Evolutionary conservation across 2,113 vertebrate genomes (phyloP).

Genomic region (Columba livia): DNA sequence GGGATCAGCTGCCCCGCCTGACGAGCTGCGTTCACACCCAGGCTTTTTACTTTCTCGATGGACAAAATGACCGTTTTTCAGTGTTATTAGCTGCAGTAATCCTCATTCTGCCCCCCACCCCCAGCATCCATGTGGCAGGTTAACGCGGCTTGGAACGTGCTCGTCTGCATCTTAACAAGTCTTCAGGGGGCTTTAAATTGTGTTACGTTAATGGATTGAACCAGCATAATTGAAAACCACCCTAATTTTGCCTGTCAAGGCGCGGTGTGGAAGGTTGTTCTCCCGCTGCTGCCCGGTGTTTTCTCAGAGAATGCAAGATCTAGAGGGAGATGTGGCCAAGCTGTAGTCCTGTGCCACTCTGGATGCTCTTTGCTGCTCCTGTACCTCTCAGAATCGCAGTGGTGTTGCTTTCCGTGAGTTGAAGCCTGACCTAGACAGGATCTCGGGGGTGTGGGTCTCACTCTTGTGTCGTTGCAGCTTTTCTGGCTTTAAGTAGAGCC

Average conservation of each 20-base stretch:
- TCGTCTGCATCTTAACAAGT: background rate
- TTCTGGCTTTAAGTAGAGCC: background rate
- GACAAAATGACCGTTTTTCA: background rate
- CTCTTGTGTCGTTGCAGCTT: background rate
- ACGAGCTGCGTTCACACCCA: background rate
- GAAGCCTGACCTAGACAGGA: background rate
- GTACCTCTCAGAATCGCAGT: background rate
- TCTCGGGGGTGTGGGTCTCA: background rate
- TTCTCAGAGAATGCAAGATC: background rate
- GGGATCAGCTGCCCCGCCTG: background rate
- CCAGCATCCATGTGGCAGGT: background rate
- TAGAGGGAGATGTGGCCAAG: background rate
- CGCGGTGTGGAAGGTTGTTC: background rate
- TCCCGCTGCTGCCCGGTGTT: background rate
- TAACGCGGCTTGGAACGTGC: background rate
- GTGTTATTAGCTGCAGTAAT: background rate
- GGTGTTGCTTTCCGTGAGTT: background rate
- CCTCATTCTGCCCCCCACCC: background rate
- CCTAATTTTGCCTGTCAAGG: background rate
- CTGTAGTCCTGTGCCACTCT: background rate
- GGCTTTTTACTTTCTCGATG: background rate
- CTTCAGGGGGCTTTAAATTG: background rate
- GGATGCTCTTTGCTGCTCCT: background rate
- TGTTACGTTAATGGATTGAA: background rate
- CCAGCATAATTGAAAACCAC: background rate